Evolutionary conservation across 2,797 vertebrate genomes (phyloP).

Genomic region (Pyrocephalus nanus): DNA sequence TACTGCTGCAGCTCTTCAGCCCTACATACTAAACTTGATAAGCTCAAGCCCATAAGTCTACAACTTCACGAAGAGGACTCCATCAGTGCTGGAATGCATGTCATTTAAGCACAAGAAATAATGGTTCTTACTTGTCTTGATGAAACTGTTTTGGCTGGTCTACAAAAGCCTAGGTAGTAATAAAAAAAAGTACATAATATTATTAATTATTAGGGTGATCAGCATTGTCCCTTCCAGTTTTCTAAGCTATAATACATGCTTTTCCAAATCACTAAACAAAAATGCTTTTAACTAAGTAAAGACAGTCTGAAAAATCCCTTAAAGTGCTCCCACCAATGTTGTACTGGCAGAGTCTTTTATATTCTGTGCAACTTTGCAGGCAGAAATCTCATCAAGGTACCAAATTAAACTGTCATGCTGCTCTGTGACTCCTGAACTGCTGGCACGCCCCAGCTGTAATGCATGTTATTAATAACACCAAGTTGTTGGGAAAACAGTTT

Average conservation of each 20-base stretch:
- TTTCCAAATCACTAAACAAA: neutral
- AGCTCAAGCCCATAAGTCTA: neutral
- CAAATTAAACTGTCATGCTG: conserved; percentile 65
- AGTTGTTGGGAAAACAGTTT: conserved; percentile 49
- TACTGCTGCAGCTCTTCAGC: neutral
- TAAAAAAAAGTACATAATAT: neutral
- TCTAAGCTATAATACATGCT: neutral
- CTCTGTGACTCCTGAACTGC: conserved; percentile 57
- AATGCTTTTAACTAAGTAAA: neutral
- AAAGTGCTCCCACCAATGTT: neutral
- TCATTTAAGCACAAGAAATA: neutral
- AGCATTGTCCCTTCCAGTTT: neutral
- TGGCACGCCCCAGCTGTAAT: conserved; percentile 45
- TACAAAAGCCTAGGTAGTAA: neutral
- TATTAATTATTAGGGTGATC: neutral
- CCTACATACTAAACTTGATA: neutral
- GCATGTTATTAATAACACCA: conserved; percentile 60
- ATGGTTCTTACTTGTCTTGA: neutral
- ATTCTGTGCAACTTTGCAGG: conserved; percentile 4
- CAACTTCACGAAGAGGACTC: neutral
- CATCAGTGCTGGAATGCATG: neutral
- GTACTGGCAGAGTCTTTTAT: neutral
- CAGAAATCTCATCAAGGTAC: conserved; percentile 62
- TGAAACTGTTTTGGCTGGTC: neutral
- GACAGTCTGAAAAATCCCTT: neutral